Evolutionary conservation across 2,113 vertebrate species (phyloP).

Genomic region (Nothobranchius furzeri): DNA sequence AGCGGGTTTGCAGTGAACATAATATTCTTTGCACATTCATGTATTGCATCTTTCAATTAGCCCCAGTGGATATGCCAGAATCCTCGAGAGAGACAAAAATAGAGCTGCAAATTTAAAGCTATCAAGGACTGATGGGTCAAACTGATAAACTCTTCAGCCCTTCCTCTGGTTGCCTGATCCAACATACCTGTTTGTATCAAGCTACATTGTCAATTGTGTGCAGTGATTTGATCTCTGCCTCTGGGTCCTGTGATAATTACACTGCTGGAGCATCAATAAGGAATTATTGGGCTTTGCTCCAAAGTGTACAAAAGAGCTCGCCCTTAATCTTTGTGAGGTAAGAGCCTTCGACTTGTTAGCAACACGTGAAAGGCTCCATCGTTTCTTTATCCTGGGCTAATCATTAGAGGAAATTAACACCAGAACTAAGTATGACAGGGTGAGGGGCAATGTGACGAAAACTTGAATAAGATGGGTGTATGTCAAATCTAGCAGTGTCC

Average conservation of each 20-base stretch:
- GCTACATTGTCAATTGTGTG: slow-evolving; percentile 61
- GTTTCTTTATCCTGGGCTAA: slow-evolving; percentile 59
- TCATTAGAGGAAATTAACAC: slow-evolving; percentile 61
- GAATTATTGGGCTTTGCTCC: slow-evolving; percentile 68
- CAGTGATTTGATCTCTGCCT: slow-evolving; percentile 74
- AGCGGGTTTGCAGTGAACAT: neutral
- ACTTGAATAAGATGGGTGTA: neutral
- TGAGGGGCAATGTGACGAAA: slow-evolving; percentile 5
- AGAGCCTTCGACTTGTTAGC: slow-evolving; percentile 67
- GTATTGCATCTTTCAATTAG: slow-evolving; percentile 30
- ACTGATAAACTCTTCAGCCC: slow-evolving; percentile 47
- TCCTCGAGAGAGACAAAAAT: slow-evolving; percentile 20
- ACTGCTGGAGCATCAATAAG: slow-evolving; percentile 65
- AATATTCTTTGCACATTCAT: slow-evolving; percentile 21
- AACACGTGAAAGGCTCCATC: slow-evolving; percentile 39
- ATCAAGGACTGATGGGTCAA: slow-evolving; percentile 62
- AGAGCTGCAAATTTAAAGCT: slow-evolving; percentile 32
- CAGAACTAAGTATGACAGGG: slow-evolving; percentile 5
- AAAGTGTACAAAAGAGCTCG: slow-evolving; percentile 63
- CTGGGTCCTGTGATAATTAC: slow-evolving; percentile 72
- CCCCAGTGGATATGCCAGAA: slow-evolving; percentile 23
- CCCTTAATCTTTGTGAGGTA: slow-evolving; percentile 69
- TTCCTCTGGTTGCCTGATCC: slow-evolving; percentile 43
- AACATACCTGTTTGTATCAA: slow-evolving; percentile 72
- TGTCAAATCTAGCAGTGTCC: neutral